These are phyloP conservation scores for Germaria angustata DNA, from an alignment of 2,888 invertebrate species.

Conservation along the genomic window DNA sequence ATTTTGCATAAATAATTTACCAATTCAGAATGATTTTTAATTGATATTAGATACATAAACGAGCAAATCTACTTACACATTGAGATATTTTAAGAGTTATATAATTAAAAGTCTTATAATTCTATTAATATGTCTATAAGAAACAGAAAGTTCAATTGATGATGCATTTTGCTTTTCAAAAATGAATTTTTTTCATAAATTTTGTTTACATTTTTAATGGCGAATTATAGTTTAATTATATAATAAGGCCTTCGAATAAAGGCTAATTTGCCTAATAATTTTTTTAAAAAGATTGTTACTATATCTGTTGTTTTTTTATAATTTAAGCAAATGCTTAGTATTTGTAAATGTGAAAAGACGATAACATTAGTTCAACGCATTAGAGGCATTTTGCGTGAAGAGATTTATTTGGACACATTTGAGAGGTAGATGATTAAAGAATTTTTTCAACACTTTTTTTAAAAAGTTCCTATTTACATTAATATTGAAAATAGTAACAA, in stretches of 20 bases:
- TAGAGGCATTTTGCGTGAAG: no score
- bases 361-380: no score
- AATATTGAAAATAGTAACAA: no score
- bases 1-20: conserved; percentile 60
- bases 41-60: conserved; percentile 21
- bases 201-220: not conserved
- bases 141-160: conserved; percentile 51
- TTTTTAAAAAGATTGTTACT: no score
- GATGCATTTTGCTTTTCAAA: conserved; percentile 63
- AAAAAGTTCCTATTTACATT: no score
- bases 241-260: not conserved
- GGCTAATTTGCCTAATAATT: no score
- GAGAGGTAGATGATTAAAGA: no score
- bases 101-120: conserved; percentile 3
- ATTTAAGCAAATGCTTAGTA: no score
- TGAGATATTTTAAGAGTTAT: conserved; percentile 23
- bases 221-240: not conserved
- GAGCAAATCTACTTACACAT: conserved; percentile 61
- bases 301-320: no score
- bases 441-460: no score
- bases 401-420: no score
- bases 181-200: conserved; percentile 44
- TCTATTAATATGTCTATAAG: conserved; percentile 27
- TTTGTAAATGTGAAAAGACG: no score
- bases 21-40: conserved; percentile 57